Percentiles rank a stretch among this genome's conserved stretches.
Conservation (phyloP, 2,888 invertebrate species). For the Cantharis nigra region DNA sequence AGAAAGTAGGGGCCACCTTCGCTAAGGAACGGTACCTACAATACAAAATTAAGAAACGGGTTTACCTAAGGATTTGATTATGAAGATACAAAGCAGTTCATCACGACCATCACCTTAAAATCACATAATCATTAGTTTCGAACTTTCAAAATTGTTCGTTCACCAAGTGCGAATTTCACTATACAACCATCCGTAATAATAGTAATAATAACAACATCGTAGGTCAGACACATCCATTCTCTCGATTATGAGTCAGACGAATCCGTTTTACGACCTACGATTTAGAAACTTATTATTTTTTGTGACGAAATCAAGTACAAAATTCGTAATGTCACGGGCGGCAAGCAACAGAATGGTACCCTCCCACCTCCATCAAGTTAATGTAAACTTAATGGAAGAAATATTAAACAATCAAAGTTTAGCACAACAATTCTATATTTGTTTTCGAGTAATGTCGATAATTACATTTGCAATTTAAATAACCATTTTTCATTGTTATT, state of each 20-base stretch:
- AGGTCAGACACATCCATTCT: constrained; percentile 20
- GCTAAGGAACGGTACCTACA: not conserved
- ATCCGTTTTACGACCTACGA: constrained; percentile 17
- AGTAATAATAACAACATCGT: not conserved
- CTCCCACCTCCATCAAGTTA: not conserved
- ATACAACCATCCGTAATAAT: not conserved
- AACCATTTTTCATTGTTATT: not conserved
- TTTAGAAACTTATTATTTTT: constrained; percentile 5
- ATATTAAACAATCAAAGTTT: not conserved
- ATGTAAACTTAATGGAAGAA: not conserved
- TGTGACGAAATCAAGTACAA: constrained; percentile 1
- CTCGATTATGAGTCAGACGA: constrained; percentile 11
- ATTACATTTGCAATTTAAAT: not conserved
- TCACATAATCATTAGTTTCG: not conserved
- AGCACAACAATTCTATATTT: not conserved
- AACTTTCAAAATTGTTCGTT: not conserved
- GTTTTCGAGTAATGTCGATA: not conserved
- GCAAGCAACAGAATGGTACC: not conserved
- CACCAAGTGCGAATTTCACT: not conserved
- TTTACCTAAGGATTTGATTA: not conserved
- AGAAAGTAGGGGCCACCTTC: not conserved
- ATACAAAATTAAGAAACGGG: not conserved
- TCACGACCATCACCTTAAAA: not conserved
- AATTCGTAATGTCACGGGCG: constrained; percentile 1
- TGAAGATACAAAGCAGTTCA: not conserved